Percentiles rank a stretch among this genome's conserved stretches.
These are phyloP conservation scores for Mythimna ferrago DNA, from an alignment of 2,888 invertebrate species.

Conservation along the genomic window DNA sequence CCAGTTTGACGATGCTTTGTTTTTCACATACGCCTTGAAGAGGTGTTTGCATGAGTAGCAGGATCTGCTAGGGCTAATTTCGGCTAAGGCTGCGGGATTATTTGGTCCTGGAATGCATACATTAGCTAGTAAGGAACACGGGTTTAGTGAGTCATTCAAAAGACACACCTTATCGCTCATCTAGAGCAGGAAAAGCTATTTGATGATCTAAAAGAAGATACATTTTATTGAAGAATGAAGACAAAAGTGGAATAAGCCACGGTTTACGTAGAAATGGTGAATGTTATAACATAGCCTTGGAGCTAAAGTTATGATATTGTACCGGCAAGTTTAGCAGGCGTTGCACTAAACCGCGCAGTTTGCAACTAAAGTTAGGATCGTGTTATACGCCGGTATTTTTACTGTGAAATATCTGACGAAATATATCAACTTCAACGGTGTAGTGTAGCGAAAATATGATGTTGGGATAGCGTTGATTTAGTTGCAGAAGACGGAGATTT, in stretches of 20 bases:
- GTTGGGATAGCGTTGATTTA: constrained; percentile 13
- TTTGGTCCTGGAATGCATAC: too few species aligned
- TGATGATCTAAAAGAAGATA: too few species aligned
- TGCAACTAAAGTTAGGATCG: constrained; percentile 32
- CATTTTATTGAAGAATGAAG: background rate
- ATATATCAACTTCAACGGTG: constrained; percentile 39
- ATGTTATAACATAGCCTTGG: constrained; percentile 12
- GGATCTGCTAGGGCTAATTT: too few species aligned
- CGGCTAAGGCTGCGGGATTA: too few species aligned
- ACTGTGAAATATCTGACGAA: constrained; percentile 32
- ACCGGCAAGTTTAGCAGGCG: constrained; percentile 38
- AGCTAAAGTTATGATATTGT: constrained; percentile 46
- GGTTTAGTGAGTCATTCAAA: too few species aligned
- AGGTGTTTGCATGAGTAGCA: too few species aligned
- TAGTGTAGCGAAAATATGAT: constrained; percentile 17
- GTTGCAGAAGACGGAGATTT: background rate
- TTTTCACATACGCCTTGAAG: too few species aligned
- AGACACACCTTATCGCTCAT: too few species aligned
- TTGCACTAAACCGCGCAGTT: constrained; percentile 35
- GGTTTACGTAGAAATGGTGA: constrained; percentile 21
- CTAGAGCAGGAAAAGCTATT: too few species aligned
- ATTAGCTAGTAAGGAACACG: too few species aligned
- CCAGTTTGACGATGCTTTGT: too few species aligned
- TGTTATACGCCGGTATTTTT: constrained; percentile 36
- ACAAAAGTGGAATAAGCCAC: constrained; percentile 15